Conservation (phyloP, 2,113 vertebrate genomes). For the Platysternon megacephalum region DNA sequence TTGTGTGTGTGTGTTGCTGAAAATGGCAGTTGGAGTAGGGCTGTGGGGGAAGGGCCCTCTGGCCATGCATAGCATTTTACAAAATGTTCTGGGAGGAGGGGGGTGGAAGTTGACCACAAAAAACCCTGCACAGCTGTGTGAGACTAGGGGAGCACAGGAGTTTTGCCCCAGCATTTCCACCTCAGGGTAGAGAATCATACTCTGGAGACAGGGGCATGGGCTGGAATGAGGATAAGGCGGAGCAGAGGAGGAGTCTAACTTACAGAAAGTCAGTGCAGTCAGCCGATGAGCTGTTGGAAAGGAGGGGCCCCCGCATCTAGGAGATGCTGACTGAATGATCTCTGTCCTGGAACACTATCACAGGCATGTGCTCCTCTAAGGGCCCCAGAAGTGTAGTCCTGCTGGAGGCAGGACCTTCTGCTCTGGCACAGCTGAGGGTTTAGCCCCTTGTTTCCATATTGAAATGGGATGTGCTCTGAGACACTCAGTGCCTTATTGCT, state of each 20-base stretch:
- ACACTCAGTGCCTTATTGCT: not conserved
- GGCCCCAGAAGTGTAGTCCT: not conserved
- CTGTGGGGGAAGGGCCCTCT: not conserved
- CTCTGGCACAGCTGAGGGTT: not conserved
- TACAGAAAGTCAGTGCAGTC: not conserved
- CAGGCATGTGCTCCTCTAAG: not conserved
- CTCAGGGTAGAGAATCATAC: not conserved
- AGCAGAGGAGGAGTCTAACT: not conserved
- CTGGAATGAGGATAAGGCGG: not conserved
- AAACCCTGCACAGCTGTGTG: fast-evolving
- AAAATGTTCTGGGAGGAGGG: not conserved
- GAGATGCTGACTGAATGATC: not conserved
- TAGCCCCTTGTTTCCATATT: not conserved
- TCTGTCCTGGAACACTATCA: not conserved
- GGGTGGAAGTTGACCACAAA: not conserved
- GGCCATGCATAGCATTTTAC: not conserved
- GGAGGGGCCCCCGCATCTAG: not conserved
- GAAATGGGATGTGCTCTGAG: not conserved
- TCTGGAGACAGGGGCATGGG: not conserved
- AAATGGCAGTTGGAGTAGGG: not conserved
- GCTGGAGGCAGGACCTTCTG: not conserved
- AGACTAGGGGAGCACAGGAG: not conserved
- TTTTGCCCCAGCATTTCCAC: not conserved
- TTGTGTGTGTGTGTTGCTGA: not conserved
- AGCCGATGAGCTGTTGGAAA: not conserved